Evolutionary conservation across 2,888 invertebrate genomes (phyloP), one percentile per base, ranked within the genome.

Genomic region (Invenusta paracnida): DNA sequence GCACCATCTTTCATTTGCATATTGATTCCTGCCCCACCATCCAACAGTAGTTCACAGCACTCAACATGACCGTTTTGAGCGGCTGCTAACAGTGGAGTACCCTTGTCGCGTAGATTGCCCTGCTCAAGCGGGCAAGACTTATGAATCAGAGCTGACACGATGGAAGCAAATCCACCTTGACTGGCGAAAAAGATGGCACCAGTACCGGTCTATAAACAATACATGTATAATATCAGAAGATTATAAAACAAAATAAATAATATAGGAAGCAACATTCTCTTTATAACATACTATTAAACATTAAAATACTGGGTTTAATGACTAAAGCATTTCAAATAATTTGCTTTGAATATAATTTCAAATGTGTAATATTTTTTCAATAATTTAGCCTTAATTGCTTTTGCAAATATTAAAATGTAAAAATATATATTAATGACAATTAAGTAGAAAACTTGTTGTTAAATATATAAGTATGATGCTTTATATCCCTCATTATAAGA

Each of bases 181-280:
- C 67, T 67, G 1, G 84, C 84, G 67, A 84, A 84, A 25, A 67
- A 84, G n/a, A 84, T 25, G 13, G 84, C 67, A 23, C 84, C 84
- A 27, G 84, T 84, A 13, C 84, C 84, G 1, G 84, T 30, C 84
- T 84, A n/a, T n/a, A n/a, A n/a, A n/a, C n/a, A n/a, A n/a, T n/a
- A n/a, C n/a, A n/a, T n/a, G n/a, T n/a, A 17, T 11, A 48, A 11
- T 48, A 48, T 48, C 11, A 5, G 48, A 48, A 48, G 48, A 48
- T 5, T 17, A 48, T 17, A 48, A 48, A 48, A 17, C 17, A 48
- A 5, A 48, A 48, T 48, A 48, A 5, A 48, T 48, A 5, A 48
- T 48, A 11, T 17, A 48, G 17, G 48, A 48, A 17, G 17, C 17
- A 48, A 11, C 5, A 48, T 48, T 48, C 48, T n/a, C n/a, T n/a